phyloP scores from a whole-genome alignment of 2,113 vertebrate genomes.

The Embiotoca jacksoni region DNA sequence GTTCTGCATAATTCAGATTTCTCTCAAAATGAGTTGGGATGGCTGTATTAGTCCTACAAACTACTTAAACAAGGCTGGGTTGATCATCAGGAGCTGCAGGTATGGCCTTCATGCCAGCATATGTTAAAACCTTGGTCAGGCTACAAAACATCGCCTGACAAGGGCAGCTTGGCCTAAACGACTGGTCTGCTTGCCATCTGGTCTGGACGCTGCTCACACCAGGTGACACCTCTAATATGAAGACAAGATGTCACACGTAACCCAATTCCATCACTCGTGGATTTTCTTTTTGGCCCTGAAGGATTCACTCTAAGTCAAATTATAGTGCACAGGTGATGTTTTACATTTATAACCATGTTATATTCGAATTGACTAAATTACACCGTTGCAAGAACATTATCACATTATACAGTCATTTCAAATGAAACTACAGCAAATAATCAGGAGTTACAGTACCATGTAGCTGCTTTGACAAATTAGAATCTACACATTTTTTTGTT shows the following conservation, averaged over 20 bases:
- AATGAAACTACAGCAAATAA: background rate
- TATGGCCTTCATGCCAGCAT: conserved; percentile 12
- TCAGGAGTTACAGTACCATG: background rate
- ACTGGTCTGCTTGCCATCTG: conserved; percentile 72
- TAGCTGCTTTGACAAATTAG: background rate
- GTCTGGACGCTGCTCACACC: conserved; percentile 67
- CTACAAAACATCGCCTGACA: conserved; percentile 64
- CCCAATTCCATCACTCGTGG: conserved; percentile 61
- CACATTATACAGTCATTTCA: background rate
- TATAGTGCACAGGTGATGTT: background rate
- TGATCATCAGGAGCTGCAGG: conserved; percentile 20
- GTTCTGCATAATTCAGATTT: background rate
- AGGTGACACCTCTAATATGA: conserved; percentile 70
- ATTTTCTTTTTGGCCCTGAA: conserved; percentile 20
- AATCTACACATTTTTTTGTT: background rate
- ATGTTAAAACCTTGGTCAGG: conserved; percentile 51
- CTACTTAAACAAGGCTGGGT: background rate
- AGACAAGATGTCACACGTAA: conserved; percentile 67
- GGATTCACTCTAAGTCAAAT: conserved; percentile 20
- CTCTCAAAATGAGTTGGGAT: background rate
- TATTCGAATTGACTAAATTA: background rate
- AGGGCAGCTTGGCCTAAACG: conserved; percentile 61
- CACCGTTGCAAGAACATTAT: background rate
- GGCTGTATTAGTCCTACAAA: conserved; percentile 13
- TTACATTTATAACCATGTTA: background rate